These are phyloP conservation scores for Luffia ferchaultella DNA, from an alignment of 2,888 invertebrate species.

Conservation along the genomic window DNA sequence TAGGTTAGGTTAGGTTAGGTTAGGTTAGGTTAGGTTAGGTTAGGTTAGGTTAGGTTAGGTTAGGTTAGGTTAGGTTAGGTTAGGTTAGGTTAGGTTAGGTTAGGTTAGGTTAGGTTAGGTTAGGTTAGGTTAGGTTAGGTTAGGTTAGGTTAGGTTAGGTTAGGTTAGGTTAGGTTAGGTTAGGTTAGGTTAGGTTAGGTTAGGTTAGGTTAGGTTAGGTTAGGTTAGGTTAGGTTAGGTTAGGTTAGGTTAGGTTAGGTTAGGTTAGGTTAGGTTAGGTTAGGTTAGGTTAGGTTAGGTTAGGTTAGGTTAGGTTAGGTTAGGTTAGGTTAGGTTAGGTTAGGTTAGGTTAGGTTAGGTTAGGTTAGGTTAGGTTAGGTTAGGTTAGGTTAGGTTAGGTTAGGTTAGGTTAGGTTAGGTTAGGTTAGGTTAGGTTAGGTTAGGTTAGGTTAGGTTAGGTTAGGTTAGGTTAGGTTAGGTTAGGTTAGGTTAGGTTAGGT, in stretches of 20 bases:
- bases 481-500: conserved; percentile 9
- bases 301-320: conserved; percentile 9
- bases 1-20: conserved; percentile 18
- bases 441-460: conserved; percentile 10
- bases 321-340: conserved; percentile 7
- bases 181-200: conserved; percentile 13
- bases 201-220: conserved; percentile 9
- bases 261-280: conserved; percentile 6
- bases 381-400: conserved; percentile 8
- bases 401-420: conserved; percentile 7
- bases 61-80: conserved; percentile 14
- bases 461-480: conserved; percentile 9
- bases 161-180: conserved; percentile 14
- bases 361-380: conserved; percentile 10
- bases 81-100: conserved; percentile 15
- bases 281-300: conserved; percentile 11
- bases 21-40: conserved; percentile 19
- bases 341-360: conserved; percentile 9
- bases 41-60: conserved; percentile 16
- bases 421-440: conserved; percentile 10
- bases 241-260: conserved; percentile 10
- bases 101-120: conserved; percentile 14
- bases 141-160: conserved; percentile 13
- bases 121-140: conserved; percentile 15
- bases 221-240: conserved; percentile 11